Conservation (phyloP, 2,888 invertebrate genomes). For the Antheraea assamensis region DNA sequence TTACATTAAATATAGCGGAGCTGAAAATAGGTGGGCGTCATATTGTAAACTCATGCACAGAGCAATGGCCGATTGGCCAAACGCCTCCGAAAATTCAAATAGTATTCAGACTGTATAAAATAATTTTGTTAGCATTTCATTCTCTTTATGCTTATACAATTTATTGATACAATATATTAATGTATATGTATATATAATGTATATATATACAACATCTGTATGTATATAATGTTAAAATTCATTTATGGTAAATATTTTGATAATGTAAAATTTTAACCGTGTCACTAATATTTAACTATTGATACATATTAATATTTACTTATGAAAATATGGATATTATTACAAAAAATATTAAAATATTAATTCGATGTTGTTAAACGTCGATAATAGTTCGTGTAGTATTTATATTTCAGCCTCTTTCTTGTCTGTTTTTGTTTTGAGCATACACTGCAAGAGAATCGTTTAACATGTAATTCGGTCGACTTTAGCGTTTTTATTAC, state of each 20-base stretch:
- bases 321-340: background rate
- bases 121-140: slow-evolving; percentile 5
- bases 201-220: slow-evolving; percentile 1
- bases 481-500: background rate
- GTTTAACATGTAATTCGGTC: background rate
- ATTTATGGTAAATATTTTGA: background rate
- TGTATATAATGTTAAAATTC: background rate
- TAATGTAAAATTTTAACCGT: slow-evolving; percentile 3
- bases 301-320: background rate
- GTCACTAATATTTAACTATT: background rate
- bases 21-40: slow-evolving; percentile 73
- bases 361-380: background rate
- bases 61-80: slow-evolving; percentile 55
- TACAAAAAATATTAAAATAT: background rate
- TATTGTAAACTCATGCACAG: slow-evolving; percentile 56
- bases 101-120: slow-evolving; percentile 15
- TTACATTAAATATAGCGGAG: slow-evolving; percentile 60
- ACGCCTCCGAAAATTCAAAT: slow-evolving; percentile 48
- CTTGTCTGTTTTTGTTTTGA: background rate
- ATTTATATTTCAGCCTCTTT: background rate
- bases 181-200: background rate
- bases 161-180: background rate
- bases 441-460: background rate
- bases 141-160: background rate
- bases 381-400: background rate